A percentile compares a stretch with the other conserved stretches of the same genome.
phyloP scores from a whole-genome alignment of 2,888 invertebrate genomes.

The Stenchaetothrips biformis region DNA sequence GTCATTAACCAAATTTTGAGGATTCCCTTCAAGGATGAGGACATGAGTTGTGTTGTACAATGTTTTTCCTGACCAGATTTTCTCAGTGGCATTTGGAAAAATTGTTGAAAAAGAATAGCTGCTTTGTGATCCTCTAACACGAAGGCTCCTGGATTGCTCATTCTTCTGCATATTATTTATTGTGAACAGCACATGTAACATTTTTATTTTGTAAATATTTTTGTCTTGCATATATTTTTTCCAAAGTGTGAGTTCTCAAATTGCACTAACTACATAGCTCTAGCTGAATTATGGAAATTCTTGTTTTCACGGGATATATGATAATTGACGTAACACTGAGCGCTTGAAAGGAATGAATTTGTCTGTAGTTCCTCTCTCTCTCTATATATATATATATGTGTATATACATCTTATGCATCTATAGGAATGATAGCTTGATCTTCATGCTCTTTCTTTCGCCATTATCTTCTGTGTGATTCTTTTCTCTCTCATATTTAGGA shows the following conservation, averaged over 20 bases:
- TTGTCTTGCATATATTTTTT: neutral
- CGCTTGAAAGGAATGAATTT: neutral
- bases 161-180: neutral
- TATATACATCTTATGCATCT: neutral
- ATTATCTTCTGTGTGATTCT: neutral
- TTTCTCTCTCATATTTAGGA: neutral
- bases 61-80: no score
- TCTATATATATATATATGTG: neutral
- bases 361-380: neutral
- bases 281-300: neutral
- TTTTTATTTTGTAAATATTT: neutral
- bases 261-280: neutral
- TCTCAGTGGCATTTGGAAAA: no score
- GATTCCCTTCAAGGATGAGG: no score
- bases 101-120: neutral
- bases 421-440: neutral
- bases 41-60: no score
- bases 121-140: slow-evolving; percentile 12
- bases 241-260: neutral
- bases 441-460: neutral
- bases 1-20: slow-evolving; percentile 14
- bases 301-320: neutral
- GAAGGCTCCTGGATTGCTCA: neutral
- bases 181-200: neutral
- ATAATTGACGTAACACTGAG: slow-evolving; percentile 5